Base-by-base conservation (phyloP, 2,888 invertebrate species). In the Amphipyra berbera region DNA sequence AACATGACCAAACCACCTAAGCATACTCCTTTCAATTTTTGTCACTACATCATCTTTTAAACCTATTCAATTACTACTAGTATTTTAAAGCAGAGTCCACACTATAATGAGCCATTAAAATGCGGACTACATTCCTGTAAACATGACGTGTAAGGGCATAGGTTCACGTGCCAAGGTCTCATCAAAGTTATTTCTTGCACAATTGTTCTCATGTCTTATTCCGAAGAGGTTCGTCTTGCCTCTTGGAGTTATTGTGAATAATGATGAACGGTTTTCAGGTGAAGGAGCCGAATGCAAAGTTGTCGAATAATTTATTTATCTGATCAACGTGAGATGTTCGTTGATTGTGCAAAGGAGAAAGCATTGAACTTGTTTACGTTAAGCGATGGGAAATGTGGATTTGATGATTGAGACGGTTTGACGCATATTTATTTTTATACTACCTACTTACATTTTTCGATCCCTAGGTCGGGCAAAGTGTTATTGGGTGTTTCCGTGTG, bases 221-320 rank as follows among this genome's bases (percentile, higher is more conserved):
- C 81, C 42, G 46, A 55, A 65, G 53, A 53, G 45, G 81, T 76
- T 56, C 49, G 66, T 50, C 33, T 57, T 6, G 21, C 21, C 6
- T 13, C 33, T 47, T 64, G 50, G 53, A 66, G 68, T 68, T 71
- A 76, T 68, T 67, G 61, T 69, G 81, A 82, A 79, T 82, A 76
- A 75, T 79, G 74, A 82, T 79, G 68, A 76, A 74, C 69, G 54
- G 69, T 53, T 76, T 79, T 78, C 73, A 78, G 71, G 72, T 68
- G 53, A 58, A 70, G 64, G 45, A 21, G 68, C 41, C 58, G 56
- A 61, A 62, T 70, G 64, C 49, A 49, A 66, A 72, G 35, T 68
- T 61, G 45, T 2, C 35, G 61, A 68, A 62, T 66, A 61, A 63
- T 63, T 57, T 54, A 40, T 58, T 68, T 76, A 76, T 76, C 71